phyloP scores from a whole-genome alignment of 2,113 vertebrate species.

The Mastomys natalensis region DNA sequence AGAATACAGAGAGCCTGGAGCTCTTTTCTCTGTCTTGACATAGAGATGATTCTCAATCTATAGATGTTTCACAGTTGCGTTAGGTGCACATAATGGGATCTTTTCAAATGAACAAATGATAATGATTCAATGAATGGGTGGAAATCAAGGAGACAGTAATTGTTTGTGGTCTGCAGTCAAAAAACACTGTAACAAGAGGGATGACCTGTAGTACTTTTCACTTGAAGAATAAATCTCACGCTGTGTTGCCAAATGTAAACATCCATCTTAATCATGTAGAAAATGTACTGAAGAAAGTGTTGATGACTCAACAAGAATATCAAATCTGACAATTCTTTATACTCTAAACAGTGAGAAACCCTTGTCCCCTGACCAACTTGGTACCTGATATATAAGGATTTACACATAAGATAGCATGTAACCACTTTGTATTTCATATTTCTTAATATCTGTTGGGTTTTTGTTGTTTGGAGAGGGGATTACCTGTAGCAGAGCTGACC shows the following conservation, averaged over 20 bases:
- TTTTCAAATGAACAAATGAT: not conserved
- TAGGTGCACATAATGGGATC: not conserved
- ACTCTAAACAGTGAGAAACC: not conserved
- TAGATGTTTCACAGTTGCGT: not conserved
- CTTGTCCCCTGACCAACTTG: not conserved
- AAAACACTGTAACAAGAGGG: not conserved
- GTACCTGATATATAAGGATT: not conserved
- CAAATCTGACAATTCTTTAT: not conserved
- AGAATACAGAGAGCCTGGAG: not conserved
- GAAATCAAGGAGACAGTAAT: no score
- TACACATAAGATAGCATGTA: not conserved
- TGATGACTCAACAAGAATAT: not conserved
- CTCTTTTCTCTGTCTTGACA: not conserved
- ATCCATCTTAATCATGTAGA: not conserved
- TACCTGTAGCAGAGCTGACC: not conserved
- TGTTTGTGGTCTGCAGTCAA: not conserved
- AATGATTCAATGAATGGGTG: not conserved
- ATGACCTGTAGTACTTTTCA: not conserved
- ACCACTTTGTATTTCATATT: not conserved
- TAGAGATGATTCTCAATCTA: not conserved
- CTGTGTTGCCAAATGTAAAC: not conserved
- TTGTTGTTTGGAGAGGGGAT: not conserved
- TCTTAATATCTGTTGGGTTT: not conserved
- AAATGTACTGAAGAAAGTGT: not conserved
- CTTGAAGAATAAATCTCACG: not conserved